Evolutionary conservation across 2,113 vertebrate genomes (phyloP).

Genomic region (Cololabis saira): DNA sequence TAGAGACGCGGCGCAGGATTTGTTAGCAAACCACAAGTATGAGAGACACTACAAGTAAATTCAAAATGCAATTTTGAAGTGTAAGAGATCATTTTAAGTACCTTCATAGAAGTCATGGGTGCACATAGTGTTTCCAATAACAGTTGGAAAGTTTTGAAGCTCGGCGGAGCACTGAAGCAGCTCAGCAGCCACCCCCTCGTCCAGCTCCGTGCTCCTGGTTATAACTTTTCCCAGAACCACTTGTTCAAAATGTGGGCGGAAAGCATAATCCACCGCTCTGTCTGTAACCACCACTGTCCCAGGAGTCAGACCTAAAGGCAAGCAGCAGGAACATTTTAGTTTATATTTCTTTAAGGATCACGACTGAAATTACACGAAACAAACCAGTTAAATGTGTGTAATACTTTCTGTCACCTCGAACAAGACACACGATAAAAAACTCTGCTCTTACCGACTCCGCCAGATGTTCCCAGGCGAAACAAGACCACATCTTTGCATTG

Average conservation of each 20-base stretch:
- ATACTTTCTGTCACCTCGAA: neutral
- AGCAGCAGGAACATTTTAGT: neutral
- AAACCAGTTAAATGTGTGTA: neutral
- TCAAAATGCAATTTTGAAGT: neutral
- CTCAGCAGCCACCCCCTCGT: slow-evolving; percentile 81
- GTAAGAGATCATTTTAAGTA: slow-evolving; percentile 40
- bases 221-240: slow-evolving; percentile 87
- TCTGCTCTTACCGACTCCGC: slow-evolving; percentile 85
- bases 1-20: slow-evolving; percentile 9
- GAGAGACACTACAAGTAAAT: neutral
- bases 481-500: slow-evolving; percentile 85
- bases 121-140: slow-evolving; percentile 88
- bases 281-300: slow-evolving; percentile 88
- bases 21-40: neutral
- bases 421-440: no score
- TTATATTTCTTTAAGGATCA: neutral
- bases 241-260: slow-evolving; percentile 85
- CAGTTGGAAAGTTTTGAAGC: slow-evolving; percentile 71
- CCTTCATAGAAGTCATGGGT: slow-evolving; percentile 92
- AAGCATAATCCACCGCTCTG: slow-evolving; percentile 85
- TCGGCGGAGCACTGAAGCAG: slow-evolving; percentile 84
- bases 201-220: slow-evolving; percentile 85
- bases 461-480: slow-evolving; percentile 88
- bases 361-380: neutral
- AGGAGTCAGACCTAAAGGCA: slow-evolving; percentile 77